A percentile compares a stretch with the other conserved stretches of the same genome.
Conservation (phyloP, 2,888 invertebrate species). For the Serripes groenlandicus region DNA sequence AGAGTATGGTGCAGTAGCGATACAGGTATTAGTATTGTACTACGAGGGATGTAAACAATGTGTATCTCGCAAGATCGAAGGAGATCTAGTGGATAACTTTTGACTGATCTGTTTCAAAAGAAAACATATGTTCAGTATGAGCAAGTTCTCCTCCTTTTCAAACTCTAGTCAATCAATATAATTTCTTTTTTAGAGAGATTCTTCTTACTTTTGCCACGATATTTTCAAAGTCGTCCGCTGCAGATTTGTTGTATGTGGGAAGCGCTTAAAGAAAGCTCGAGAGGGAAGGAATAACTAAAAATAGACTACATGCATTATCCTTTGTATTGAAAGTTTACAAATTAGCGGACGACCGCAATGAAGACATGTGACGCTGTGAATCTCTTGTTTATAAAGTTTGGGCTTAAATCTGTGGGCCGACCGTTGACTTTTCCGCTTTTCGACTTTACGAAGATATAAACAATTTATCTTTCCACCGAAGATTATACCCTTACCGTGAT, state of each 20-base stretch:
- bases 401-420: slow-evolving; percentile 44
- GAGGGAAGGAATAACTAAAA: not conserved
- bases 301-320: not conserved
- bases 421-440: slow-evolving; percentile 36
- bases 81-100: too few species aligned
- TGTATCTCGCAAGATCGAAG: too few species aligned
- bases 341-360: not conserved
- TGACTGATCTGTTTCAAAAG: too few species aligned
- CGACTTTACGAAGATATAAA: slow-evolving; percentile 10
- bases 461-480: not conserved
- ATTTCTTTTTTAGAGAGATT: too few species aligned
- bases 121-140: too few species aligned
- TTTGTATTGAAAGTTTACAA: not conserved
- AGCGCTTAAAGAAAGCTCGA: not conserved
- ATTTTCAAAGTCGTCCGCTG: not conserved
- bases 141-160: too few species aligned
- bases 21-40: too few species aligned
- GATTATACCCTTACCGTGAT: not conserved
- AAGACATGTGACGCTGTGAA: slow-evolving; percentile 29
- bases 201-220: too few species aligned
- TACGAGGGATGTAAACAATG: too few species aligned
- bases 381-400: slow-evolving; percentile 59
- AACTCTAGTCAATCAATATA: too few species aligned
- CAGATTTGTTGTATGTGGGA: not conserved
- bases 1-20: too few species aligned